Evolutionary conservation across 2,888 invertebrate species (phyloP), one percentile per base, ranked within the genome.

Genomic region (Euplexia lucipara): DNA sequence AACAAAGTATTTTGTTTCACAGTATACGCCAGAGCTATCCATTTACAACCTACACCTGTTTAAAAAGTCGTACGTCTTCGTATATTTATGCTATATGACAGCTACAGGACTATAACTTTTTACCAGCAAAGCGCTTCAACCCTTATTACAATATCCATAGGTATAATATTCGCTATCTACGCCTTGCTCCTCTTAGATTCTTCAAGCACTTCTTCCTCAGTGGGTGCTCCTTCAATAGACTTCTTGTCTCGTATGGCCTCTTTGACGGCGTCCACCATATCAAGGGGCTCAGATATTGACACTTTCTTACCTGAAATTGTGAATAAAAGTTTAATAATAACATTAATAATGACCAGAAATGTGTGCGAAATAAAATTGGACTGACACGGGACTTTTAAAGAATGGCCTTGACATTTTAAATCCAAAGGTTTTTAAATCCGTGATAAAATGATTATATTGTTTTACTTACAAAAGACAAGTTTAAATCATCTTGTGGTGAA

Each of bases 301-400:
- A 96, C 89, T 92, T 97, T 97, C 80, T 96, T 96, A 90, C 97
- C 97, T 97, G 93, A 73, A 91, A 92, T 82, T 62, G 2, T 45
- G 14, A 52, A 37, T 7, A 1, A 0, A 34, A 4, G 22, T 30
- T 59, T 14, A 59, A 4, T 16, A 22, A 2, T 20, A 20, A 39
- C 20, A 39, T 18, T n/a, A 6, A n/a, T n/a, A 26, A 26, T 26
- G 26, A 3, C 26, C n/a, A 3, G 18, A 37, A 20, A 18, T 18
- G 1, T 14, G n/a, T 18, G 2, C 34, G 22, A 14, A 14, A 10
- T 1, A 2, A 32, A 56, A 20, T 32, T 47, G 12, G 10, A n/a
- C 16, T 8, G 20, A 32, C 32, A 30, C 12, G 6, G 12, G 56
- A 10, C 1, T 12, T 32, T n/a, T 7, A 1, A 14, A 54, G 6